Base-by-base conservation (phyloP, 2,113 vertebrate species). In the Xiphophorus couchianus region DNA sequence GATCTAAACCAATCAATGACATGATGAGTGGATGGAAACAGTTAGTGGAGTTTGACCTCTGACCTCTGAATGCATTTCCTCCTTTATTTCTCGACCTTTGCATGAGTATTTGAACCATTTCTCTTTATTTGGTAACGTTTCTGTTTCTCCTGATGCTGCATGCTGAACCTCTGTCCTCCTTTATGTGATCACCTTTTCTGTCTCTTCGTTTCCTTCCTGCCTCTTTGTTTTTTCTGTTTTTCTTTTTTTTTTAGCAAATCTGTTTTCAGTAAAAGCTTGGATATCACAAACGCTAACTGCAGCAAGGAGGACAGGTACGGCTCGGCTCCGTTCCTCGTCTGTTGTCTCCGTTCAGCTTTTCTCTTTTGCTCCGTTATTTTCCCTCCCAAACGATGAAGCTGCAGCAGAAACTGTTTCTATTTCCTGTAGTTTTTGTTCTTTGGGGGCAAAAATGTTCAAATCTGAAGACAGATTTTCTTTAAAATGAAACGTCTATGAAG, bases 281-380 rank as follows among this genome's bases (percentile, higher is more conserved):
- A 98, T 97, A 98, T 98, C 97, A 97, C 96, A 95, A 97, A 97
- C 94, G 96, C 96, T 96, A 96, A 97, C 95, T 96, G 96, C 96
- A 97, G 95, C 96, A 96, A 96, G 96, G 96, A 97, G 88, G 96
- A 97, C 96, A 97, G 96, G 97, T 98, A 97, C 90, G 93, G 93
- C 77, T 92, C 91, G 44, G 58, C 86, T 76, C 76, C 30, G 33
- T 66, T 22, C 27, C 44, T 48, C 69, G 60, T 35, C 73, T 11
- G 66, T 78, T 54, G 19, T 54, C 19, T 54, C 19, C 51, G 8
- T n/a, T n/a, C 10, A 58, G 51, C 3, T 48, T 17, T 48, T 19
- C 42, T 44, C 14, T 44, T 51, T 54, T 25, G 7, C 7, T 10
- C 19, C 25, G 0, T 19, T 54, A 58, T 35, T 25, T 35, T 25